phyloP scores from a whole-genome alignment of 2,888 invertebrate species.

The Coenonympha arcania region DNA sequence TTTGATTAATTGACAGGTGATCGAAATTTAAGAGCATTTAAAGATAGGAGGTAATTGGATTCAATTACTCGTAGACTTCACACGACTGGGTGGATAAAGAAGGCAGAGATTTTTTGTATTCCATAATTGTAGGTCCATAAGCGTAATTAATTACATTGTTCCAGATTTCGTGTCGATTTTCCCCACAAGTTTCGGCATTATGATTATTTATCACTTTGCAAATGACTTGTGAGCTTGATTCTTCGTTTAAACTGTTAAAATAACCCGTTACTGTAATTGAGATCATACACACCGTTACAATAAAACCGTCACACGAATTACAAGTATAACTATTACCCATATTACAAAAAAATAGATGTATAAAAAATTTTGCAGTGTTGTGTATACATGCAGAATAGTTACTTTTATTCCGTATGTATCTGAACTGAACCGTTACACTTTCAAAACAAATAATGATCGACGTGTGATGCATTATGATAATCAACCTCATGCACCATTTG shows the following conservation, averaged over 20 bases:
- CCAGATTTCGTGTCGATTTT: too few species aligned
- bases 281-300: not conserved
- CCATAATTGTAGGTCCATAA: too few species aligned
- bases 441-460: constrained; percentile 18
- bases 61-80: too few species aligned
- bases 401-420: not conserved
- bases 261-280: not conserved
- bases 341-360: too few species aligned
- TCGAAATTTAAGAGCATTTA: not conserved
- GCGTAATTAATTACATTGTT: too few species aligned
- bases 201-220: not conserved
- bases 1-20: constrained; percentile 16
- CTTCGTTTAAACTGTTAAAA: not conserved
- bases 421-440: constrained; percentile 12
- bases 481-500: constrained; percentile 23
- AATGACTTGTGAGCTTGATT: not conserved
- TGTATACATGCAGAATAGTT: not conserved
- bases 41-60: not conserved
- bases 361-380: too few species aligned
- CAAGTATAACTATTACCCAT: too few species aligned
- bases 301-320: not conserved
- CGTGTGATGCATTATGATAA: constrained; percentile 25
- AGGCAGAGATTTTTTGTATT: not conserved
- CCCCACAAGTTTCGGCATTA: too few species aligned
- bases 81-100: not conserved